phyloP scores from a whole-genome alignment of 1,140 invertebrate species.

The Meloidogyne floridensis region DNA sequence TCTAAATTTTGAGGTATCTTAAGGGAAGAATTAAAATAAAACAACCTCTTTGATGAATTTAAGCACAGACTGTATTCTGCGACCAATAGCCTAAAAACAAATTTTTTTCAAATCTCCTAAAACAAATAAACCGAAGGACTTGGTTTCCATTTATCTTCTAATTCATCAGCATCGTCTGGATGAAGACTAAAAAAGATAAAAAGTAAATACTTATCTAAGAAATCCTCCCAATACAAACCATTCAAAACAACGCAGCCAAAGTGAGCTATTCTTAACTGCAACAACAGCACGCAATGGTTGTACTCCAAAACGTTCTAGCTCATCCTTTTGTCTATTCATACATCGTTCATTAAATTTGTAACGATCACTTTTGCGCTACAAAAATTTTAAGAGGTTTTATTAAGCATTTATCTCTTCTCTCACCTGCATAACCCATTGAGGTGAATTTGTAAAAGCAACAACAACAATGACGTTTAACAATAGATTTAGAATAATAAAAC shows the following conservation, averaged over 20 bases:
- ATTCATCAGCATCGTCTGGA: conserved; percentile 28
- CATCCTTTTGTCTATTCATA: conserved; percentile 12
- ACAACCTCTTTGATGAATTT: conserved; percentile 17
- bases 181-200: conserved; percentile 20
- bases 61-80: conserved; percentile 14
- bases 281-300: conserved; percentile 6
- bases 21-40: too few relatives aligned
- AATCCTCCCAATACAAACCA: background rate
- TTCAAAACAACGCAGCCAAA: conserved; percentile 19
- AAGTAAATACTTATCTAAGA: background rate
- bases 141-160: conserved; percentile 29
- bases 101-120: background rate
- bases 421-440: conserved; percentile 6
- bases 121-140: conserved; percentile 21
- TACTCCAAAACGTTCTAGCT: conserved; percentile 8
- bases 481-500: background rate
- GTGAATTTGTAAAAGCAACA: background rate
- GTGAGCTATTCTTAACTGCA: conserved; percentile 3
- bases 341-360: conserved; percentile 22
- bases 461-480: background rate
- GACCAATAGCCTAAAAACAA: conserved; percentile 12
- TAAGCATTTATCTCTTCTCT: background rate
- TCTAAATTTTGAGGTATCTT: too few relatives aligned
- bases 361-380: conserved; percentile 23
- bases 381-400: background rate